Evolutionary conservation across 2,797 vertebrate genomes (phyloP).

Genomic region (Amblyraja radiata): DNA sequence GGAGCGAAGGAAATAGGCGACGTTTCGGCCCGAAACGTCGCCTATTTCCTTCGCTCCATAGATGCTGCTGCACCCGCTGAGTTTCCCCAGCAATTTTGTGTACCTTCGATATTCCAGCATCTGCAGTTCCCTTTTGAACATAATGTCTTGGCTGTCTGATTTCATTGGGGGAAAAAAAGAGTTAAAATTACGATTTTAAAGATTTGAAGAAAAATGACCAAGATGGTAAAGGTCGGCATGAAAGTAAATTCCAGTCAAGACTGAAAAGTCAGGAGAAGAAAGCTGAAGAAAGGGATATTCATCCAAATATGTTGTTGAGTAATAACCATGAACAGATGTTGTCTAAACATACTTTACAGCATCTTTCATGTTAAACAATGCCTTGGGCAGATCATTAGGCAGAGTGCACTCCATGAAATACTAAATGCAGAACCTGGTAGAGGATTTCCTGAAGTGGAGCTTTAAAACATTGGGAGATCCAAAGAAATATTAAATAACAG

Average conservation of each 20-base stretch:
- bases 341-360: background rate
- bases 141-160: background rate
- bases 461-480: background rate
- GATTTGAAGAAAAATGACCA: background rate
- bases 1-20: too few species aligned
- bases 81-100: too few species aligned
- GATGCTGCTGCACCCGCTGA: too few species aligned
- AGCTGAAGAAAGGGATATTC: background rate
- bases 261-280: background rate
- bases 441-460: background rate
- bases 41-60: too few species aligned
- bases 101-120: too few species aligned
- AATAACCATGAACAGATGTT: background rate
- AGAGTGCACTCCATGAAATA: background rate
- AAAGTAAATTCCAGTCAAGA: background rate
- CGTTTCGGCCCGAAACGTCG: too few species aligned
- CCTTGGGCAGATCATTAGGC: background rate
- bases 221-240: background rate
- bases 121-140: too few species aligned
- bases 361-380: background rate
- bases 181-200: background rate
- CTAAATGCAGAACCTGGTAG: background rate
- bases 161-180: background rate
- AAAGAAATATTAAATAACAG: background rate
- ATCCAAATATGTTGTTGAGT: background rate